phyloP scores from a whole-genome alignment of 23 tunicate species.

The Ciona savignyi region DNA sequence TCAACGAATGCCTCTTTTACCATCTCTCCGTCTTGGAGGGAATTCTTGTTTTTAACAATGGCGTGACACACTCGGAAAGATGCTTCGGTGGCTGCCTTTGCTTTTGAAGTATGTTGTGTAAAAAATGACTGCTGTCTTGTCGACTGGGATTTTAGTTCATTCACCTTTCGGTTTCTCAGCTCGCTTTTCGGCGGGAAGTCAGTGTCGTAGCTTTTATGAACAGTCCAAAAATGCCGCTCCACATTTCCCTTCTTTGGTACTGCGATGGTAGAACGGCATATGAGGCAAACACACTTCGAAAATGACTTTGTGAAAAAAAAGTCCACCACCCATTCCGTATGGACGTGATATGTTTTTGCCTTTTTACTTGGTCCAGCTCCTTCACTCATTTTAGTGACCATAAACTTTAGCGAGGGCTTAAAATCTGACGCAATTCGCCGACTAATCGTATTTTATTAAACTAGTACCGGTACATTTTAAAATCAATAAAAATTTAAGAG shows the following conservation, averaged over 20 bases:
- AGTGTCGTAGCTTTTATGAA: background rate
- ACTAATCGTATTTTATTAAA: too few relatives aligned
- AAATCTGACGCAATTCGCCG: too few relatives aligned
- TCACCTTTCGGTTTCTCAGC: background rate
- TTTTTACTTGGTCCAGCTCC: too few relatives aligned
- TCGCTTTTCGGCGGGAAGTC: background rate
- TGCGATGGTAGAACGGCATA: too few relatives aligned
- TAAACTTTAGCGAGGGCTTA: too few relatives aligned
- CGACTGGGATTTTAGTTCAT: background rate
- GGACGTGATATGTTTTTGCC: background rate
- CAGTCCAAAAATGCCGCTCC: background rate
- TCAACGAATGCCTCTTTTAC: conserved; percentile 7
- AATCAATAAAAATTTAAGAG: too few relatives aligned
- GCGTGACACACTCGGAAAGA: conserved; percentile 3
- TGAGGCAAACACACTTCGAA: background rate
- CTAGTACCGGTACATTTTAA: too few relatives aligned
- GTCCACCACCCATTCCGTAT: background rate
- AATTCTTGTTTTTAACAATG: conserved; percentile 6
- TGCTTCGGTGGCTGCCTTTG: background rate
- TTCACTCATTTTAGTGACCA: too few relatives aligned
- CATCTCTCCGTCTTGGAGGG: background rate
- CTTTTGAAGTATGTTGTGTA: background rate
- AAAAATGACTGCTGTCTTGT: background rate
- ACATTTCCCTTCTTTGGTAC: background rate
- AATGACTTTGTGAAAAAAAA: too few relatives aligned